Evolutionary conservation across 2,113 vertebrate genomes (phyloP).

Genomic region (Misgurnus anguillicaudatus): DNA sequence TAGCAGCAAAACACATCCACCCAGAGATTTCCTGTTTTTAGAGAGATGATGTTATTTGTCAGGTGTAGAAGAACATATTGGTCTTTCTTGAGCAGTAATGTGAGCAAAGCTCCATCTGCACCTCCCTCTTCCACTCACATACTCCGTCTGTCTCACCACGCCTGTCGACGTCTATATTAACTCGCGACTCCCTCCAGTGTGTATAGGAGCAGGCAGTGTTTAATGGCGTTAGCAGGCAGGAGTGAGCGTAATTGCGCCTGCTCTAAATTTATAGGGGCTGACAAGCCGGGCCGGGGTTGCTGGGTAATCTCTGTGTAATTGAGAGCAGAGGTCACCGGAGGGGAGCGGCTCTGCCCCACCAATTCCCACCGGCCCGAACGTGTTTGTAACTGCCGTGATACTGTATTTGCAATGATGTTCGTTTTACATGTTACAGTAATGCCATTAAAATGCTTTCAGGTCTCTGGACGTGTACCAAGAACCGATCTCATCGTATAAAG

Average conservation of each 20-base stretch:
- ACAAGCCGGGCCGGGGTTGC: slow-evolving; percentile 45
- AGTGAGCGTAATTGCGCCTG: slow-evolving; percentile 48
- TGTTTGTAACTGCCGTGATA: slow-evolving; percentile 11
- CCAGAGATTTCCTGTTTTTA: slow-evolving; percentile 5
- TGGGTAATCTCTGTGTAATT: slow-evolving; percentile 61
- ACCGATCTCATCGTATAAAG: not conserved
- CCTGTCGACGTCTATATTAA: slow-evolving; percentile 41
- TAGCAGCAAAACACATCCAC: not conserved
- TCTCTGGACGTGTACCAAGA: not conserved
- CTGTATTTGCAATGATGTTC: slow-evolving; percentile 10
- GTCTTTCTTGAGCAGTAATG: slow-evolving; percentile 30
- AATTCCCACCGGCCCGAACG: slow-evolving; percentile 27
- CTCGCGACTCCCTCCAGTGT: slow-evolving; percentile 30
- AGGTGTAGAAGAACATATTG: slow-evolving; percentile 20
- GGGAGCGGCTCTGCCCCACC: slow-evolving; percentile 12
- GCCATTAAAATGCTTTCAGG: not conserved
- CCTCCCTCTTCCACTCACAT: not conserved
- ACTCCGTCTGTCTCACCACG: slow-evolving; percentile 11
- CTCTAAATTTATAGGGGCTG: slow-evolving; percentile 56
- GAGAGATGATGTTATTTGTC: slow-evolving; percentile 36
- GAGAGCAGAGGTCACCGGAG: slow-evolving; percentile 52
- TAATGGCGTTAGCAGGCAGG: slow-evolving; percentile 53
- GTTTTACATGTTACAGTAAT: slow-evolving; percentile 24
- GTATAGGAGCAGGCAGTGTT: slow-evolving; percentile 37
- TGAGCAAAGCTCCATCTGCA: slow-evolving; percentile 50